phyloP scores from a whole-genome alignment of 2,113 vertebrate genomes.

The Leptosomus discolor region DNA sequence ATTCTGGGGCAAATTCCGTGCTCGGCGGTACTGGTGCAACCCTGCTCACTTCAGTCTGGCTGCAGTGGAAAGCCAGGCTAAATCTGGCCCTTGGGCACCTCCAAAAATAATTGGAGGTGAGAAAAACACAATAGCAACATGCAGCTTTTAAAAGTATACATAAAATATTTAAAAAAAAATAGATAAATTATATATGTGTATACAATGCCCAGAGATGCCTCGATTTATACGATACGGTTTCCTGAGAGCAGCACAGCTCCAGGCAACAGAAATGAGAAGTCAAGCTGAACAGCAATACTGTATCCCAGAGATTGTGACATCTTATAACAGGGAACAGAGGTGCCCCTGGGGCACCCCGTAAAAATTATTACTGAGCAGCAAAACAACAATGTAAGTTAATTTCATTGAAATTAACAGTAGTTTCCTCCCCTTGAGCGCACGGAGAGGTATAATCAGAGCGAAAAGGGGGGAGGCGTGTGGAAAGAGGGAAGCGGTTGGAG shows the following conservation, averaged over 20 bases:
- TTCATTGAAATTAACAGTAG: conserved; percentile 70
- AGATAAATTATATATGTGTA: conserved; percentile 60
- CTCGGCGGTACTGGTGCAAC: not conserved
- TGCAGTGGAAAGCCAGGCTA: not conserved
- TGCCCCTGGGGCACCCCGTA: conserved; percentile 60
- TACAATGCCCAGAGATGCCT: conserved; percentile 41
- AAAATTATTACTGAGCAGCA: conserved; percentile 71
- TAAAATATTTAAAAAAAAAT: conserved; percentile 51
- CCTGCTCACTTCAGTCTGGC: not conserved
- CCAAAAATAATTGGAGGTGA: conserved; percentile 60
- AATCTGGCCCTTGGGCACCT: conserved; percentile 2
- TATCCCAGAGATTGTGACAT: conserved; percentile 57
- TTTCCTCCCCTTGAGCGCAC: conserved; percentile 59
- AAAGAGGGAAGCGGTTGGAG: not conserved
- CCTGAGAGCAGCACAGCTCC: conserved; percentile 55
- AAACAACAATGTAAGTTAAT: conserved; percentile 73
- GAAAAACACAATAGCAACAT: conserved; percentile 23
- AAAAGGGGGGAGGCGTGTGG: conserved; percentile 25
- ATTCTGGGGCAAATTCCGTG: not conserved
- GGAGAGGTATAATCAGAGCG: conserved; percentile 56
- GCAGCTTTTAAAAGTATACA: conserved; percentile 56
- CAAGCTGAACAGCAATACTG: conserved; percentile 43
- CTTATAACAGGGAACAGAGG: conserved; percentile 53
- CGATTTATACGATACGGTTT: conserved; percentile 7
- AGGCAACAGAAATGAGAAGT: conserved; percentile 61